phyloP scores from a whole-genome alignment of 2,888 invertebrate genomes.

The Mimas tiliae region DNA sequence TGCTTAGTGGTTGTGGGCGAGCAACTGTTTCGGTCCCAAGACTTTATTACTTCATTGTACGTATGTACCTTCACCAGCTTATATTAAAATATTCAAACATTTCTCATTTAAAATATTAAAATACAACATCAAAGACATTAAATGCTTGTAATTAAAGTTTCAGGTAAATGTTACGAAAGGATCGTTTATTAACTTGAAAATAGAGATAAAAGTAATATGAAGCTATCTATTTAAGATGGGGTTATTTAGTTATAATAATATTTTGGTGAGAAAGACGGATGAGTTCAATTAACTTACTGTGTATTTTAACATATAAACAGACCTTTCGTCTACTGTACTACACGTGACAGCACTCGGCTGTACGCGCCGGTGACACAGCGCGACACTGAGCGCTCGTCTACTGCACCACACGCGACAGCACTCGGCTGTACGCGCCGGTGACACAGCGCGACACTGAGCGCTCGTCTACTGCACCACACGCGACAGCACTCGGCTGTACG shows the following conservation, averaged over 20 bases:
- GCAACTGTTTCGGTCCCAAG: neutral
- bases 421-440: no score
- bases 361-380: neutral
- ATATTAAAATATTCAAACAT: constrained; percentile 15
- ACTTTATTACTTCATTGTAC: constrained; percentile 10
- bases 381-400: no score
- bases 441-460: no score
- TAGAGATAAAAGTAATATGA: constrained; percentile 21
- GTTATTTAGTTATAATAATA: constrained; percentile 25
- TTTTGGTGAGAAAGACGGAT: no score
- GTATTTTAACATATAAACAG: no score
- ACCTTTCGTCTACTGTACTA: no score
- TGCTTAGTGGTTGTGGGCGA: neutral
- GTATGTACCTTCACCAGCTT: neutral
- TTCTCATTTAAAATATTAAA: constrained; percentile 15
- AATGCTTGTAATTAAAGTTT: constrained; percentile 34
- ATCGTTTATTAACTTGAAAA: constrained; percentile 19
- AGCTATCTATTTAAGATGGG: constrained; percentile 23
- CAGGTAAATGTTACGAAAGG: constrained; percentile 23
- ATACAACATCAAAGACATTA: constrained; percentile 24
- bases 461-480: no score
- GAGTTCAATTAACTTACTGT: no score
- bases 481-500: no score
- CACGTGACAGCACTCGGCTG: no score
- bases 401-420: no score